These are phyloP conservation scores for Erebia palarica DNA, from an alignment of 2,888 invertebrate species.

Conservation along the genomic window DNA sequence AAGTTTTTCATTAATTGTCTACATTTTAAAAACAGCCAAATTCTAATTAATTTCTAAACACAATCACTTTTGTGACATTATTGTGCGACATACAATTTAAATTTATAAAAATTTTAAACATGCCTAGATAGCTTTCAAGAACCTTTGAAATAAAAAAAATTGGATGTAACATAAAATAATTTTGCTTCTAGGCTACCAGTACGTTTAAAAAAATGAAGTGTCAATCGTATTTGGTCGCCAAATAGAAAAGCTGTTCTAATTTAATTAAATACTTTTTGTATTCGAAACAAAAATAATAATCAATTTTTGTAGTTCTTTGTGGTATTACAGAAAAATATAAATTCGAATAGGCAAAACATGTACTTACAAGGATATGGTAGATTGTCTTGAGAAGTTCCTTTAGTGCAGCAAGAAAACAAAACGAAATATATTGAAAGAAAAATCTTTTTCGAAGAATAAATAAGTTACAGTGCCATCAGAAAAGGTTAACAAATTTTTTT, in stretches of 20 bases:
- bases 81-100: slow-evolving; percentile 9
- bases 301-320: not conserved
- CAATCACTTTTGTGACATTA: slow-evolving; percentile 31
- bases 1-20: slow-evolving; percentile 28
- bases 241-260: too few relatives aligned
- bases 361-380: slow-evolving; percentile 85
- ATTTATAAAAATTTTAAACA: not conserved
- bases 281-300: not conserved
- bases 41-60: slow-evolving; percentile 20
- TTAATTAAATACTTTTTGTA: too few relatives aligned
- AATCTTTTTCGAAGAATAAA: slow-evolving; percentile 36
- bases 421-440: slow-evolving; percentile 46
- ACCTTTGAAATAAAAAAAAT: not conserved
- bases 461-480: slow-evolving; percentile 15
- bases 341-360: slow-evolving; percentile 38
- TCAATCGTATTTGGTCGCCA: too few relatives aligned
- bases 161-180: slow-evolving; percentile 3
- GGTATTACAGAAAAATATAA: slow-evolving; percentile 16
- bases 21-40: slow-evolving; percentile 32
- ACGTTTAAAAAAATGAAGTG: too few relatives aligned
- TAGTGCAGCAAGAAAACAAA: slow-evolving; percentile 61
- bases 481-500: slow-evolving; percentile 35
- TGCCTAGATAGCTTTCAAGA: not conserved
- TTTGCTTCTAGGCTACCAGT: not conserved
- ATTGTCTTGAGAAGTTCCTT: slow-evolving; percentile 85